phyloP scores from a whole-genome alignment of 2,888 invertebrate species.

The Cosmopolites sordidus region DNA sequence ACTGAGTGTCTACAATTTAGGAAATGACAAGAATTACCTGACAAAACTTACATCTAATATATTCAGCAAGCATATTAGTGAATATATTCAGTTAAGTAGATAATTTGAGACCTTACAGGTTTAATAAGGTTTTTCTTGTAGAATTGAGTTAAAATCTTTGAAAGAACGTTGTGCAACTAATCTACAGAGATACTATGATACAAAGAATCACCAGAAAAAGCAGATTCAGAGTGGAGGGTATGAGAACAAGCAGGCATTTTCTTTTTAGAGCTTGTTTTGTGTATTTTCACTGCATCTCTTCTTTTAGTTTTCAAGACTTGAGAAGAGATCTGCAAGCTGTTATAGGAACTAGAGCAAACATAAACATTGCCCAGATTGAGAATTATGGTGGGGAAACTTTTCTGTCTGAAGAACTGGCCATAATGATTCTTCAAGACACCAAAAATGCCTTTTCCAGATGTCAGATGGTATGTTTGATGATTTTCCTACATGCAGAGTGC shows the following conservation, averaged over 20 bases:
- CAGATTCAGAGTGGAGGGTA: conserved; percentile 83
- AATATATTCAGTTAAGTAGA: conserved; percentile 63
- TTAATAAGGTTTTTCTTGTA: conserved; percentile 34
- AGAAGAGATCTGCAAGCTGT: conserved; percentile 90
- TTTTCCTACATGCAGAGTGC: no score
- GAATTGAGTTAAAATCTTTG: conserved; percentile 71
- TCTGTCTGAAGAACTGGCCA: conserved; percentile 89
- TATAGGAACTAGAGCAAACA: conserved; percentile 85
- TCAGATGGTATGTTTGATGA: conserved; percentile 58
- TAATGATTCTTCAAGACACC: conserved; percentile 84
- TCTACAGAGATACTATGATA: conserved; percentile 82
- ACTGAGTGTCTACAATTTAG: conserved; percentile 70
- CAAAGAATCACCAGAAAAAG: conserved; percentile 92
- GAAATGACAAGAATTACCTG: conserved; percentile 73
- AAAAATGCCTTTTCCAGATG: conserved; percentile 87
- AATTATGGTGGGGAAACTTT: conserved; percentile 97
- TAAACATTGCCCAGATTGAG: conserved; percentile 91
- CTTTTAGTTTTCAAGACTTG: conserved; percentile 87
- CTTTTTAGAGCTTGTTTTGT: conserved; percentile 7
- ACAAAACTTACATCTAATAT: conserved; percentile 75
- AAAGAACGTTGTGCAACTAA: conserved; percentile 71
- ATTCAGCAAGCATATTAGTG: conserved; percentile 73
- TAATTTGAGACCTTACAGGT: conserved; percentile 5
- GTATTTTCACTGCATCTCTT: background rate
- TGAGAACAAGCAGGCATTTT: conserved; percentile 32